These are phyloP conservation scores for Drosophila birchii DNA, from an alignment of 2,888 invertebrate genomes.

Conservation along the genomic window DNA sequence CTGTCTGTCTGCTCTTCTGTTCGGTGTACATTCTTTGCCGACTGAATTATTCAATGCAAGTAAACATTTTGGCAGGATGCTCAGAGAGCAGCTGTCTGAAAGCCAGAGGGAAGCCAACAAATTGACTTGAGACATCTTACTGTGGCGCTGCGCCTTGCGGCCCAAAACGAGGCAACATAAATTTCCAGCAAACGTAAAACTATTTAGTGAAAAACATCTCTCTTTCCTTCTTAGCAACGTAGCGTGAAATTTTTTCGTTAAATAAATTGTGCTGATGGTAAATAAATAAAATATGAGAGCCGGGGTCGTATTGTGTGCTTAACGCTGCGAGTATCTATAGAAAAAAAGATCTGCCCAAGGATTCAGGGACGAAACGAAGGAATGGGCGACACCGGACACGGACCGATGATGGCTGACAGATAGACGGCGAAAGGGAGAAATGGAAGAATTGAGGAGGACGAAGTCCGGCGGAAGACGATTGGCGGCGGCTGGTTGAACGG, in stretches of 20 bases:
- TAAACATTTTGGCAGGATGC: constrained; percentile 51
- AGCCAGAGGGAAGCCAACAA: constrained; percentile 55
- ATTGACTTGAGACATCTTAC: constrained; percentile 64
- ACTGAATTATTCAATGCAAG: constrained; percentile 57
- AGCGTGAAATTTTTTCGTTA: constrained; percentile 59
- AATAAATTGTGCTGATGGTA: constrained; percentile 62
- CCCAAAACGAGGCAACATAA: constrained; percentile 45
- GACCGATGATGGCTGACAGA: constrained; percentile 44
- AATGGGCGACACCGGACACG: constrained; percentile 38
- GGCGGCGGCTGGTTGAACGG: constrained; percentile 12
- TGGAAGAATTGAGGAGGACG: neutral
- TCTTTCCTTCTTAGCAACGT: constrained; percentile 1
- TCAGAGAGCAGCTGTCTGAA: constrained; percentile 30
- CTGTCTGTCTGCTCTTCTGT: constrained; percentile 13
- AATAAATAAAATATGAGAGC: constrained; percentile 72
- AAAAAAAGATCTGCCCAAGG: constrained; percentile 24
- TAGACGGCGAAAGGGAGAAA: constrained; percentile 5
- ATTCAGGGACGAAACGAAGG: constrained; percentile 14
- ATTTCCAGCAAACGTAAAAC: constrained; percentile 65
- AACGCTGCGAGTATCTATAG: constrained; percentile 28
- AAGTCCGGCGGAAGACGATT: constrained; percentile 28
- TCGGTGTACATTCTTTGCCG: constrained; percentile 28
- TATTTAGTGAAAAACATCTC: constrained; percentile 66
- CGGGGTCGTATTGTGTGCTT: constrained; percentile 44
- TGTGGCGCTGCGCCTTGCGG: neutral